Evolutionary conservation across 2,113 vertebrate species (phyloP).

Genomic region (Emydocephalus ijimae): DNA sequence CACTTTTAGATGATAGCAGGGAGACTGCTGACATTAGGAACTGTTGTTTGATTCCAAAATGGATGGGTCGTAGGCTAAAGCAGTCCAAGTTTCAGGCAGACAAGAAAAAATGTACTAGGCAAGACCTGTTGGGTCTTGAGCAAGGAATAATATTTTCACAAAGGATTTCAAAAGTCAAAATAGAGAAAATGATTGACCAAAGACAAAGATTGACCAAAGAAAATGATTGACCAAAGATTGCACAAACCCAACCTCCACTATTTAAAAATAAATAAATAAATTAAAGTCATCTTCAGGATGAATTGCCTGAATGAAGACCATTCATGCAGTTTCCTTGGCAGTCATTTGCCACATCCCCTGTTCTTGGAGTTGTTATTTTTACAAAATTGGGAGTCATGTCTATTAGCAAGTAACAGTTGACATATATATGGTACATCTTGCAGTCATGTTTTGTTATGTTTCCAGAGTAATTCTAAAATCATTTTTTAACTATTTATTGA

Average conservation of each 20-base stretch:
- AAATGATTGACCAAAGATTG: not conserved
- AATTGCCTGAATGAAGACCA: not conserved
- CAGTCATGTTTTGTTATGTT: not conserved
- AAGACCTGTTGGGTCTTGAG: not conserved
- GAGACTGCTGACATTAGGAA: not conserved
- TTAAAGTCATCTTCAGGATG: not conserved
- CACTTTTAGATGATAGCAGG: not conserved
- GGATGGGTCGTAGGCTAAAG: not conserved
- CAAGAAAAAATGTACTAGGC: not conserved
- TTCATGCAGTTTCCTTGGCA: not conserved
- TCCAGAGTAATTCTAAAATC: not conserved
- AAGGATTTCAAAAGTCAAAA: not conserved
- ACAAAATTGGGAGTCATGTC: not conserved
- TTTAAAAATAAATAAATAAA: too few relatives aligned
- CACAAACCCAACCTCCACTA: not conserved
- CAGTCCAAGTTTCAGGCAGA: not conserved
- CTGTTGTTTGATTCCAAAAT: not conserved
- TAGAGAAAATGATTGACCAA: not conserved
- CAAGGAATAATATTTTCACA: not conserved
- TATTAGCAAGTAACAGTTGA: not conserved
- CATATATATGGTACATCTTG: not conserved
- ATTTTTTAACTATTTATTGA: constrained; percentile 39
- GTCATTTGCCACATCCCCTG: not conserved
- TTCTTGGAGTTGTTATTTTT: not conserved
- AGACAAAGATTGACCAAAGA: not conserved